These are phyloP conservation scores for Mormoops blainvillei DNA, from an alignment of 2,113 vertebrate genomes.

Conservation along the genomic window DNA sequence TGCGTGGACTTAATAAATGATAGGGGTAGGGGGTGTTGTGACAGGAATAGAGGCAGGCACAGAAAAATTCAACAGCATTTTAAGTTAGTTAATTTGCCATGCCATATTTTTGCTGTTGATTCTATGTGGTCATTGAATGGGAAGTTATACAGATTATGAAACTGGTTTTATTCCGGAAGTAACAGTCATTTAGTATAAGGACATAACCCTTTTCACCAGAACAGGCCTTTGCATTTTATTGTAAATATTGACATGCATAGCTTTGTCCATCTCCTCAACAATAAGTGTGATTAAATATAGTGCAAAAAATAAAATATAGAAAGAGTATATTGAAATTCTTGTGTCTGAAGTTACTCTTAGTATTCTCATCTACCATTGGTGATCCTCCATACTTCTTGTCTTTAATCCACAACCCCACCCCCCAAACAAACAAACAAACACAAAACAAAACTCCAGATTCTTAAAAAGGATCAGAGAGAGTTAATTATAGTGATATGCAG, in stretches of 20 bases:
- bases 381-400: neutral
- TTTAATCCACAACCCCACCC: neutral
- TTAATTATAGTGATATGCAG: slow-evolving; percentile 55
- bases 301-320: slow-evolving; percentile 1
- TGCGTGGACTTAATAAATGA: neutral
- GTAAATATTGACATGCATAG: slow-evolving; percentile 18
- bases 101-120: slow-evolving; percentile 13
- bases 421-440: neutral
- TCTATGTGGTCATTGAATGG: neutral
- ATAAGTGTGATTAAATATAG: slow-evolving; percentile 23
- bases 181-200: neutral
- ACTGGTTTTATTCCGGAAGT: slow-evolving; percentile 29
- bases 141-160: slow-evolving; percentile 37
- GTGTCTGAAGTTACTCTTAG: neutral
- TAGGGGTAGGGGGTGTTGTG: neutral
- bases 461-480: slow-evolving; percentile 55
- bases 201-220: neutral
- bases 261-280: slow-evolving; percentile 9
- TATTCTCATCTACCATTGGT: neutral
- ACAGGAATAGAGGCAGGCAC: neutral
- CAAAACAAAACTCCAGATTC: neutral
- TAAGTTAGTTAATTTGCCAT: slow-evolving; percentile 3
- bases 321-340: neutral
- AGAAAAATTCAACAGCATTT: neutral
- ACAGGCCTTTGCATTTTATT: neutral